Base-by-base conservation (phyloP, 1,140 invertebrate species). In the Diorhabda sublineata region DNA sequence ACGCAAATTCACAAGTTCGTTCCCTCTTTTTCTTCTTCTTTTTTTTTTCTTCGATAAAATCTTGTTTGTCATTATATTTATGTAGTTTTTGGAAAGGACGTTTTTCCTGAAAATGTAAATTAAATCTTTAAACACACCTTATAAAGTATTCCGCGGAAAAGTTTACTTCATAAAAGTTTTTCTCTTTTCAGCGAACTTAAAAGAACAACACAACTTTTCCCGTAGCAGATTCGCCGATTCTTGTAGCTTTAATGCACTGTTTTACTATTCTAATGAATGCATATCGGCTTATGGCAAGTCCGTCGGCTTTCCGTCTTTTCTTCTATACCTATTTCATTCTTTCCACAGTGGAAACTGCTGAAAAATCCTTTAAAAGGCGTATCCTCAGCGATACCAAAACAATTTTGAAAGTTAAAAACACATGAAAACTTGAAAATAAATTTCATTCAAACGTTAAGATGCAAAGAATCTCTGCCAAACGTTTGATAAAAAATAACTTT, bases 261-360 rank as follows among this genome's bases (percentile, higher is more conserved):
- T 74, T 74, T 72, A 70, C 71, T 74, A 74, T 74, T 74, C 73
- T 74, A 74, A 74, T 74, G 73, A 74, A 74, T 74, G 73, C 73
- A 74, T 74, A 74, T 74, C 73, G 73, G 73, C 73, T 74, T 74
- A 74, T 71, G 61, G 67, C 64, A 67, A 67, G 66, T 61, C 45
- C 58, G 47, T 52, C 47, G 47, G 47, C 47, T 52, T 52, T 52
- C 47, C 47, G 47, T 52, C 47, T 52, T 52, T 52, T 52, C 47
- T 52, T 52, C 47, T 52, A 6, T 52, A 52, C 47, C 47, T 52
- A 52, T n/a, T 52, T 52, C 47, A 6, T 52, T 4, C 47, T 52
- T 26, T 26, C 26, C 26, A 26, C 26, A 26, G 26, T 1, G 1
- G 26, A 26, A 26, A 26, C 26, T 26, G 26, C 26, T 26, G 26